These are phyloP conservation scores for Heliconius himera DNA, from an alignment of 1,140 invertebrate genomes.

Conservation along the genomic window DNA sequence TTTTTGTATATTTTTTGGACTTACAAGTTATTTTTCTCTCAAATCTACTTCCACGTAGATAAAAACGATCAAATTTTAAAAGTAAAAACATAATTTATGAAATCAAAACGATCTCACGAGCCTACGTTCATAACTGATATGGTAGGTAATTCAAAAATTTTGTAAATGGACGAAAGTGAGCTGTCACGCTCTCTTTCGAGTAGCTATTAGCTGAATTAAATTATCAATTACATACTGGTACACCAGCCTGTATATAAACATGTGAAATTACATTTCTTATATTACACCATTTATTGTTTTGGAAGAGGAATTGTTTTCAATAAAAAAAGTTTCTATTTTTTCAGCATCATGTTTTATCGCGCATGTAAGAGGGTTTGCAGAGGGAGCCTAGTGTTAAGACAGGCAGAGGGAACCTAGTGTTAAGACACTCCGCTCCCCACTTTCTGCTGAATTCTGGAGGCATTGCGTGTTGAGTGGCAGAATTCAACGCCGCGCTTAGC, in stretches of 20 bases:
- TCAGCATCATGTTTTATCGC: too few relatives aligned
- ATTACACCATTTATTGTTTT: neutral
- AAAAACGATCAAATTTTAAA: too few relatives aligned
- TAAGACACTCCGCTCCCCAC: too few relatives aligned
- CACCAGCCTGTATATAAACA: neutral
- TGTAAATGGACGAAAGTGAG: conserved; percentile 35
- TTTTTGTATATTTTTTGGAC: too few relatives aligned
- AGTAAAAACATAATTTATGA: neutral
- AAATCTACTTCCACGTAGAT: too few relatives aligned
- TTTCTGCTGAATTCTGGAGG: too few relatives aligned
- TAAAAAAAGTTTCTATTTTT: neutral
- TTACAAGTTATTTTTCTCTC: too few relatives aligned
- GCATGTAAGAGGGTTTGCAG: too few relatives aligned
- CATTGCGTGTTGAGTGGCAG: too few relatives aligned
- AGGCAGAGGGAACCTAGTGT: too few relatives aligned
- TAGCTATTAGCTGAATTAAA: conserved; percentile 32
- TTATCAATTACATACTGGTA: conserved; percentile 39
- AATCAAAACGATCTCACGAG: neutral
- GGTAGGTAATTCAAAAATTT: neutral
- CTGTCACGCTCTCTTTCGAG: conserved; percentile 39
- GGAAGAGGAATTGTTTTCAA: neutral
- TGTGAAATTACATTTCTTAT: neutral
- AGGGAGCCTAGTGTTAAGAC: too few relatives aligned
- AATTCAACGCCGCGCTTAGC: too few relatives aligned
- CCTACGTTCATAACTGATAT: neutral